Base-by-base conservation (phyloP, 2,113 vertebrate species). In the Puffinus mauretanicus region DNA sequence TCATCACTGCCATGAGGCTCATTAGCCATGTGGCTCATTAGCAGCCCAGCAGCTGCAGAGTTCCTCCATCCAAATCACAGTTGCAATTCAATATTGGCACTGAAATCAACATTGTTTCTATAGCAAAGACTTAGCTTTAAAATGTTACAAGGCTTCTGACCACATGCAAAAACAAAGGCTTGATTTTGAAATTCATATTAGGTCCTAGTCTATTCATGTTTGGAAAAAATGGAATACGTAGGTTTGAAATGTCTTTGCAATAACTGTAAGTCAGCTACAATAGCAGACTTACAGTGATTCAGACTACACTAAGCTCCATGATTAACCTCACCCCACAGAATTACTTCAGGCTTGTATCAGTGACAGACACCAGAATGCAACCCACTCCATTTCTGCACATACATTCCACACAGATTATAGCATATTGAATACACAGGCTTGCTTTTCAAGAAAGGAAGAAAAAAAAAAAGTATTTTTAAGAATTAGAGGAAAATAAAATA, bases 201-300 rank as follows among this genome's bases (percentile, higher is more conserved):
- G 52, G 21, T 49, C 47, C 34, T 55, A 30, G 36, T n/a, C 69
- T 79, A 72, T 61, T 94, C 52, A 65, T 17, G 24, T 40, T 55
- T 2, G 1, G 47, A 52, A 55, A 80, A 93, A 83, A 46, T 36
- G 34, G 87, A 69, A 34, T 52, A 71, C 2, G 44, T 93, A 44
- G 88, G 95, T 65, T 96, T 72, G 86, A 92, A 96, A 93, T 82
- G 64, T n/a, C 86, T 64, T 51, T 86, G 80, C 88, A 86, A 8
- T 10, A 67, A 44, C 24, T 64, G 69, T 32, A 51, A 76, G 72
- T 55, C 92, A 93, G 77, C 40, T 83, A 83, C 69, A 92, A 52
- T 1, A 61, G 94, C 77, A 88, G 65, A 34, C 42, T 86, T 3
- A 32, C 8, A 89, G 70, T 21, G 46, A 67, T 36, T 84, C 77